These are phyloP conservation scores for Pleuronectes platessa DNA, from an alignment of 2,113 vertebrate genomes.

Conservation along the genomic window DNA sequence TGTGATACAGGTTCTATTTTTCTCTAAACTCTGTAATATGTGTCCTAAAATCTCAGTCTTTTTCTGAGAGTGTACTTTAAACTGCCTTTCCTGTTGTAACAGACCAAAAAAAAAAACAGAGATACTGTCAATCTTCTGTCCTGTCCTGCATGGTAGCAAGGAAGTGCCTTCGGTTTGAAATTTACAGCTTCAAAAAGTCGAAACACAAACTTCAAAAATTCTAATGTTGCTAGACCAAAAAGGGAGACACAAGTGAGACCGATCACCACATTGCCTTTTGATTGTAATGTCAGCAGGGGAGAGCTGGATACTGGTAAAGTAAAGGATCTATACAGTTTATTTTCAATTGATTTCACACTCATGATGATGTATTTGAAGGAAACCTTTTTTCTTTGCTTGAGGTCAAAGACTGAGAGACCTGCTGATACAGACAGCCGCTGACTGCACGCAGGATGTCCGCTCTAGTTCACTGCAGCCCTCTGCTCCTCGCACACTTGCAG, in stretches of 20 bases:
- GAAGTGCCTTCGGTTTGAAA: conserved; percentile 98
- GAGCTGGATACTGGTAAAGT: conserved; percentile 49
- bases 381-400: conserved; percentile 22
- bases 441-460: conserved; percentile 60
- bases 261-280: conserved; percentile 98
- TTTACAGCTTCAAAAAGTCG: conserved; percentile 92
- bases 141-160: conserved; percentile 94
- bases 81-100: conserved; percentile 88
- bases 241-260: conserved; percentile 81
- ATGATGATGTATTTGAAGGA: conserved; percentile 52
- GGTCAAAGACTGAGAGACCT: neutral
- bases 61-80: conserved; percentile 49
- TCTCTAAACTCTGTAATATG: conserved; percentile 27
- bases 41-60: conserved; percentile 39
- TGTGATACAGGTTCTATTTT: conserved; percentile 42
- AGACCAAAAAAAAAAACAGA: conserved; percentile 87
- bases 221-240: conserved; percentile 91
- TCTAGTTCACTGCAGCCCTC: conserved; percentile 53
- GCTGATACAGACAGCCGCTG: conserved; percentile 43
- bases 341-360: conserved; percentile 54
- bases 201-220: conserved; percentile 80
- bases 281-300: conserved; percentile 70
- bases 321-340: conserved; percentile 61
- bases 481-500: conserved; percentile 73
- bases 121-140: conserved; percentile 84